Evolutionary conservation across 2,888 invertebrate species (phyloP).

Genomic region (Odontocerum albicorne): DNA sequence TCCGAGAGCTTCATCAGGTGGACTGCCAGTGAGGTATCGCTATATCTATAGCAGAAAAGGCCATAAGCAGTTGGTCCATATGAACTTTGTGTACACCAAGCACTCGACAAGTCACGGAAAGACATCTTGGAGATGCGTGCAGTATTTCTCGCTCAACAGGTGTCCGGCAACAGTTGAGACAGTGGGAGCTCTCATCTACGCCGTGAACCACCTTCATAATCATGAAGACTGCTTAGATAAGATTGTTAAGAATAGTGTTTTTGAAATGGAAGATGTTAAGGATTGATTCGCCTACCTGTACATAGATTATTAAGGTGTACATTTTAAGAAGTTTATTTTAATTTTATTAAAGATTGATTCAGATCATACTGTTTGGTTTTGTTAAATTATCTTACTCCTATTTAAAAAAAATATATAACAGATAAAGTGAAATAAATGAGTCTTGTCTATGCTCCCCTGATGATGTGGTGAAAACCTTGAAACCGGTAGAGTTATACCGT

Average conservation of each 20-base stretch:
- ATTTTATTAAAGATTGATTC: too few species aligned
- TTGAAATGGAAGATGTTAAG: constrained; percentile 47
- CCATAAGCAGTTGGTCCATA: constrained; percentile 57
- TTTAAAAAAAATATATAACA: too few species aligned
- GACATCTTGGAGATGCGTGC: constrained; percentile 57
- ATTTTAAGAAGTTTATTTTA: too few species aligned
- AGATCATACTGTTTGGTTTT: too few species aligned
- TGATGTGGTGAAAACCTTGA: too few species aligned
- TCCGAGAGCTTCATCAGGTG: constrained; percentile 31
- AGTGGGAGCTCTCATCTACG: constrained; percentile 54
- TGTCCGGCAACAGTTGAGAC: constrained; percentile 58
- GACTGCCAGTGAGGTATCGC: constrained; percentile 50
- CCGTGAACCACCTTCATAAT: constrained; percentile 55
- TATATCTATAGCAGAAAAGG: constrained; percentile 58
- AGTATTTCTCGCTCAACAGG: constrained; percentile 56
- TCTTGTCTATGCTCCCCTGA: too few species aligned
- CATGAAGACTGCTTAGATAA: constrained; percentile 56
- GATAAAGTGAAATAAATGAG: too few species aligned
- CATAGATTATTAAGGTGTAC: not conserved
- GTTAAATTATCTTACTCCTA: too few species aligned
- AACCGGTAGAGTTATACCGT: too few species aligned
- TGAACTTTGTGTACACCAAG: constrained; percentile 58
- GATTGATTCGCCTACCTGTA: too few species aligned
- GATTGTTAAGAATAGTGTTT: constrained; percentile 52
- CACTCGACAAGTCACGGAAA: constrained; percentile 58